Base-by-base conservation (phyloP, 1,140 invertebrate species). In the Cylas formicarius region DNA sequence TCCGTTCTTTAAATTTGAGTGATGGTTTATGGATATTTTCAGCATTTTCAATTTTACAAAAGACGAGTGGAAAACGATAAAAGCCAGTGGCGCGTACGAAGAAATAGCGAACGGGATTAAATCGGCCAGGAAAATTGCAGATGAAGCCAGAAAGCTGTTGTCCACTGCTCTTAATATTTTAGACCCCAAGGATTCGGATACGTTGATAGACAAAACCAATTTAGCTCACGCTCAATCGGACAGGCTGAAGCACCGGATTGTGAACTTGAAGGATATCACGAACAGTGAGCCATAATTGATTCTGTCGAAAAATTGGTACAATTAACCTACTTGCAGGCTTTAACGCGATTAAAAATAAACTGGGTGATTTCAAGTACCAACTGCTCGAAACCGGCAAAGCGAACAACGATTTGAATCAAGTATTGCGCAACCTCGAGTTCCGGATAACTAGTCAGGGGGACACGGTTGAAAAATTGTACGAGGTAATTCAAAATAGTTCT, bases 61-160 rank as follows among this genome's bases (percentile, higher is more conserved):
- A 24, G 74, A 78, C 35, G 79, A 84, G 13, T 77, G 78, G 11
- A 74, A 75, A 47, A 81, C 85, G 13, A 64, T 90, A 20, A 74
- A 77, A 55, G 86, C 87, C 1, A 90, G 88, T 26, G 76, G 78
- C 37, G 88, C 84, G 0, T 92, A 91, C 63, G 73, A 85, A 53
- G 80, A 80, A 51, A 91, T 95, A 36, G 76, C 84, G 0, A 72
- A 80, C 28, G 72, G 73, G 16, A 68, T 90, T 8, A 57, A 69
- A 11, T 67, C 68, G 20, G 85, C 86, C 0, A 69, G 69, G 52
- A 60, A 74, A 11, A 76, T 78, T 17, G 83, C 83, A 0, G 60
- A 69, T n/a, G 72, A 75, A 41, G 87, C 87, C 0, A 70, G 74
- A 11, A 60, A 68, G 21, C 75, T 79, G 9, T 74, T 80, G 1